Conservation (phyloP, 2,113 vertebrate genomes). For the Nibea albiflora region DNA sequence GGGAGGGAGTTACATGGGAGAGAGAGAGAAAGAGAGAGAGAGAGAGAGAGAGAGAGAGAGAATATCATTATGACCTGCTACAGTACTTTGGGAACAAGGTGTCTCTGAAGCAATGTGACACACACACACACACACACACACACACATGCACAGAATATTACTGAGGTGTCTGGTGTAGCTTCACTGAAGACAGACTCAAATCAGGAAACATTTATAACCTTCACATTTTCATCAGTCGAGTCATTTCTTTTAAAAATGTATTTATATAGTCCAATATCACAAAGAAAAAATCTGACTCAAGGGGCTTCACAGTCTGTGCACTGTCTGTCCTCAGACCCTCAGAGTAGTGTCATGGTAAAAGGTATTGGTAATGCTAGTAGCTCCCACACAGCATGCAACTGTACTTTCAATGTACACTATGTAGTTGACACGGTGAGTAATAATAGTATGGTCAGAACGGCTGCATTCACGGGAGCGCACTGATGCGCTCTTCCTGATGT, state of each 20-base stretch:
- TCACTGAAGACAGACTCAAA: constrained; percentile 4
- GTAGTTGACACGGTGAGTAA: background rate
- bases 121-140: constrained; percentile 34
- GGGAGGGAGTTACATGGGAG: constrained; percentile 4
- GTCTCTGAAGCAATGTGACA: constrained; percentile 50
- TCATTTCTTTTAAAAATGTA: too few species aligned
- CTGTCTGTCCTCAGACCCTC: too few species aligned
- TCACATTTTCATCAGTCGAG: constrained; percentile 15
- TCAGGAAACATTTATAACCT: background rate
- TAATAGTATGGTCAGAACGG: background rate
- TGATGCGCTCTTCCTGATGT: background rate
- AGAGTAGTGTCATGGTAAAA: too few species aligned
- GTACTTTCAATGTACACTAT: background rate
- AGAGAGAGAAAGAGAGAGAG: background rate
- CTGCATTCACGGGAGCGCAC: background rate
- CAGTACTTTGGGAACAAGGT: constrained; percentile 58
- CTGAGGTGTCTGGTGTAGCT: background rate
- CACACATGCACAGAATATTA: constrained; percentile 31
- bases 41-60: background rate
- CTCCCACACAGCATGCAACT: too few species aligned
- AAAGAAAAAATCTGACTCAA: too few species aligned
- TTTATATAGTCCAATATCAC: too few species aligned
- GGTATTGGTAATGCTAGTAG: too few species aligned
- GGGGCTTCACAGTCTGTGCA: too few species aligned
- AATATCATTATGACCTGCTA: constrained; percentile 55